Base-by-base conservation (phyloP, 2,113 vertebrate species). In the Cricetomys ansorgei region DNA sequence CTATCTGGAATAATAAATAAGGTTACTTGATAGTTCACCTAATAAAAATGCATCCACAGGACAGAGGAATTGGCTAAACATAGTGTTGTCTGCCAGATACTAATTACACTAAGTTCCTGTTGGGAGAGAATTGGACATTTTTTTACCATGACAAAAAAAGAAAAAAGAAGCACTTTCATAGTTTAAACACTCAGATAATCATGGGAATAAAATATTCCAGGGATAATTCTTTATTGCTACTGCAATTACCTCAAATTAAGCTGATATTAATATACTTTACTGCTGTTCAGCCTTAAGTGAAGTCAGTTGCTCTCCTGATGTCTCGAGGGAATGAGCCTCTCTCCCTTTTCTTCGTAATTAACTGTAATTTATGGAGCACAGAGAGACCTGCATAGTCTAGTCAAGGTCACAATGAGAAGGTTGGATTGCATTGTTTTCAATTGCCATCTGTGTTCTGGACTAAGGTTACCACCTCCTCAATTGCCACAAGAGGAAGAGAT, bases 1-100 rank as follows among this genome's bases (percentile, higher is more conserved):
- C 96, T 98, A 98, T 97, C 95, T 91, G 85, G 95, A 98, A 97
- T 96, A 97, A 98, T 96, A 98, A 98, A 98, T 95, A 97, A 96
- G 92, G 87, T 92, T 67, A 80, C 92, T 97, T 95, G 85, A 95
- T 97, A 96, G 91, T 98, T 96, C n/a, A 31, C 76, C 96, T 97
- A 98, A 98, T 94, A 98, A 97, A 98, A 98, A 98, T 96, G 75
- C 94, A 96, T 97, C 91, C 97, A 97, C 69, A 65, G 96, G 98
- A 95, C 70, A 86, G 57, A 91, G n/a, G 70, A 98, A 96, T 98
- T 97, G 95, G 96, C 88, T 96, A 91, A 98, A 94, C 3, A 6
- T 95, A 94, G 81, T 62, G 76, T 76, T 97, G 96, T 94, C 91
- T 98, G 96, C 19, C 77, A 98, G 91, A 97, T 85, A 65, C 75